phyloP scores from a whole-genome alignment of 2,797 vertebrate species.

The Mycteria americana region DNA sequence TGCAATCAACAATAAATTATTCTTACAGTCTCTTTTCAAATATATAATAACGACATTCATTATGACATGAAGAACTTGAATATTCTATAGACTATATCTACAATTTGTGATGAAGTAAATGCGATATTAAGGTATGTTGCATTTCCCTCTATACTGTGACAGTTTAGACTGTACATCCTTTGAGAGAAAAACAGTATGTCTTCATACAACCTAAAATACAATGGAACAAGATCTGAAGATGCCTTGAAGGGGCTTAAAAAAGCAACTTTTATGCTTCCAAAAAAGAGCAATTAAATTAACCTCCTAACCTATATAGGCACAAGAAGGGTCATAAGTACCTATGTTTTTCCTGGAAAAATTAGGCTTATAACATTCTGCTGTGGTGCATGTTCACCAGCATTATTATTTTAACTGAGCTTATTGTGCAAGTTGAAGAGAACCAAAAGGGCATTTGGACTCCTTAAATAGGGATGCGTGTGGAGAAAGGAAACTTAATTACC shows the following conservation, averaged over 20 bases:
- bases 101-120: background rate
- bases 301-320: background rate
- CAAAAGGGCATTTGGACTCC: background rate
- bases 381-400: background rate
- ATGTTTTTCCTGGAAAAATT: background rate
- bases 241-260: background rate
- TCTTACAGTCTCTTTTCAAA: background rate
- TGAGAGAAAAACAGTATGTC: background rate
- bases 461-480: background rate
- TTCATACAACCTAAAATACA: background rate
- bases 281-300: background rate
- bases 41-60: background rate
- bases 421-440: background rate
- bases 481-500: background rate
- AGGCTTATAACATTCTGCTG: background rate
- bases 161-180: background rate
- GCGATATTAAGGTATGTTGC: background rate
- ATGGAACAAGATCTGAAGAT: background rate
- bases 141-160: background rate
- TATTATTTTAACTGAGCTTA: background rate
- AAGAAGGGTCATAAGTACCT: background rate
- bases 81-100: background rate
- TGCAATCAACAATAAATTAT: background rate
- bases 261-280: background rate
- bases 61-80: background rate